These are phyloP conservation scores for Leptoclinus maculatus DNA, from an alignment of 2,797 vertebrate species.

Conservation along the genomic window DNA sequence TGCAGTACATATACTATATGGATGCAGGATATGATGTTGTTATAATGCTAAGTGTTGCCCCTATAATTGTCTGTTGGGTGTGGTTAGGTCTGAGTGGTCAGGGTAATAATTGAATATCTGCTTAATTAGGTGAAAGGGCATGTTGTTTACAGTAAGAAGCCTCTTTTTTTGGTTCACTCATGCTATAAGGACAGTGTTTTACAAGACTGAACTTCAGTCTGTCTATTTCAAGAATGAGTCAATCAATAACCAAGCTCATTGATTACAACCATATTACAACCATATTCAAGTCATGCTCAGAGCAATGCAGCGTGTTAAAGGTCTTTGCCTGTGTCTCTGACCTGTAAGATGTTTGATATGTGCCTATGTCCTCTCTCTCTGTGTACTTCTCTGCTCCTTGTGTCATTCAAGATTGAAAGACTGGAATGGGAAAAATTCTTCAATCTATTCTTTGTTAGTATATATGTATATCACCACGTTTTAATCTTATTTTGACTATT, in stretches of 20 bases:
- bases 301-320: conserved; percentile 54
- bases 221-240: conserved; percentile 48
- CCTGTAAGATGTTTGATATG: conserved; percentile 75
- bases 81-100: conserved; percentile 69
- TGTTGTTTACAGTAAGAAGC: conserved; percentile 29
- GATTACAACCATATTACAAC: conserved; percentile 72
- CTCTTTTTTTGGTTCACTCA: not conserved
- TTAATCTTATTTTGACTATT: not conserved
- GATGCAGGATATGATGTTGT: conserved; percentile 20
- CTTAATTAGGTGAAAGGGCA: conserved; percentile 64
- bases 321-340: conserved; percentile 73
- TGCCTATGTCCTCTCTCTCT: conserved; percentile 77
- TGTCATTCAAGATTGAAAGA: conserved; percentile 78
- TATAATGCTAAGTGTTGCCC: conserved; percentile 13
- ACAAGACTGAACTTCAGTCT: conserved; percentile 56
- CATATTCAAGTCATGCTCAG: conserved; percentile 83
- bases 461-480: not conserved
- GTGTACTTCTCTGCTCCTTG: conserved; percentile 78
- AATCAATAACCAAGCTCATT: conserved; percentile 51
- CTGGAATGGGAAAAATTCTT: conserved; percentile 61
- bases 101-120: conserved; percentile 51
- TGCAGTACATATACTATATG: not conserved
- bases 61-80: conserved; percentile 68
- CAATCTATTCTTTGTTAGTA: conserved; percentile 45
- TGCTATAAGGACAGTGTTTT: conserved; percentile 52